These are phyloP conservation scores for Venusia cambrica DNA, from an alignment of 2,888 invertebrate genomes.

Conservation along the genomic window DNA sequence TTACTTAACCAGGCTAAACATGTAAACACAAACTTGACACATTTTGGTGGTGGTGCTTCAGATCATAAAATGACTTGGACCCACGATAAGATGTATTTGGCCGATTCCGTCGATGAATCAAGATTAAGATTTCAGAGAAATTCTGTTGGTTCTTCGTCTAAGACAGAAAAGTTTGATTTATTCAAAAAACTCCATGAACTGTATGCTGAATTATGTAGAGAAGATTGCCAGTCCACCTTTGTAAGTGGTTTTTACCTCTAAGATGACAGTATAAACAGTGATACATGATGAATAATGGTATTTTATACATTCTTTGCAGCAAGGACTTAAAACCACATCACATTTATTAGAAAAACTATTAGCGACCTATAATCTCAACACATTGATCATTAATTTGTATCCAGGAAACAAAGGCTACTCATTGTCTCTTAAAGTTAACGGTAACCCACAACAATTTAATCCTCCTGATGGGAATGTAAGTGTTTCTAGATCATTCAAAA, in stretches of 20 bases:
- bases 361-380: slow-evolving; percentile 91
- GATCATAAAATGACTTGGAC: slow-evolving; percentile 80
- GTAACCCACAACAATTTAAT: slow-evolving; percentile 69
- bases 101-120: slow-evolving; percentile 73
- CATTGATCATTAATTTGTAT: slow-evolving; percentile 94
- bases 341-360: slow-evolving; percentile 92
- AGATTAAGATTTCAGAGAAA: slow-evolving; percentile 73
- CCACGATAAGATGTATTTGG: slow-evolving; percentile 74
- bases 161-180: slow-evolving; percentile 72
- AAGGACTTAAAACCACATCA: slow-evolving; percentile 83
- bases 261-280: neutral
- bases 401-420: slow-evolving; percentile 96
- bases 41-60: slow-evolving; percentile 71
- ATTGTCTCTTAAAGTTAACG: slow-evolving; percentile 82
- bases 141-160: slow-evolving; percentile 58
- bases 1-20: slow-evolving; percentile 76
- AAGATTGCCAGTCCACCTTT: slow-evolving; percentile 71
- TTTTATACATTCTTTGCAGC: slow-evolving; percentile 52
- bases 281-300: neutral
- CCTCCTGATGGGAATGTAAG: slow-evolving; percentile 72
- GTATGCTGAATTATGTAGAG: slow-evolving; percentile 70
- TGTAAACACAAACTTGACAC: slow-evolving; percentile 71
- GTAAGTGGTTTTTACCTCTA: slow-evolving; percentile 46
- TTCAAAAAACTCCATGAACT: slow-evolving; percentile 76
- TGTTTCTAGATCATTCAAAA: slow-evolving; percentile 25